phyloP scores from a whole-genome alignment of 2,888 invertebrate species.

The Lypha dubia region DNA sequence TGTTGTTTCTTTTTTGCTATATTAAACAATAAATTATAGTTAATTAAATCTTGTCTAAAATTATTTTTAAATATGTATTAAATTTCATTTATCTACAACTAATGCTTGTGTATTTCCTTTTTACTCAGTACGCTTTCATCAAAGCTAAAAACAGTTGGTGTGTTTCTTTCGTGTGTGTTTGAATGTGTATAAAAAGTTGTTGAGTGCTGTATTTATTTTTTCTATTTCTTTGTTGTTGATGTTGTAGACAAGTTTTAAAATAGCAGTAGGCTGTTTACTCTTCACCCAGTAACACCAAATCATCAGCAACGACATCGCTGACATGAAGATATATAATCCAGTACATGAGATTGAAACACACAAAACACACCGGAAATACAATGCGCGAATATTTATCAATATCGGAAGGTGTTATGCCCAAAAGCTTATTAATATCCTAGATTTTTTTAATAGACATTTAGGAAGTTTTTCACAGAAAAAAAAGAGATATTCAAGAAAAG shows the following conservation, averaged over 20 bases:
- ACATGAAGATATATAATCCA: slow-evolving; percentile 99
- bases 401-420: slow-evolving; percentile 97
- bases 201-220: slow-evolving; percentile 35
- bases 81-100: slow-evolving; percentile 72
- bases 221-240: slow-evolving; percentile 28
- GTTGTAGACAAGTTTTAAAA: slow-evolving; percentile 46
- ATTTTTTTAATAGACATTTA: slow-evolving; percentile 5
- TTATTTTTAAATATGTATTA: slow-evolving; percentile 67
- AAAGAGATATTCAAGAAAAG: background rate
- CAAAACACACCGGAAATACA: slow-evolving; percentile 98
- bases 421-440: slow-evolving; percentile 94
- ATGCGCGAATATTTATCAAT: slow-evolving; percentile 99
- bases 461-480: background rate
- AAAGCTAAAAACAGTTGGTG: slow-evolving; percentile 6
- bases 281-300: slow-evolving; percentile 91
- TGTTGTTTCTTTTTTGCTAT: slow-evolving; percentile 45
- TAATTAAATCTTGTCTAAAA: slow-evolving; percentile 61
- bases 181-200: slow-evolving; percentile 25
- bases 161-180: background rate
- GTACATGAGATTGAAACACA: slow-evolving; percentile 99
- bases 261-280: slow-evolving; percentile 85
- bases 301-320: slow-evolving; percentile 97
- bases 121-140: slow-evolving; percentile 29
- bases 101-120: slow-evolving; percentile 52
- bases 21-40: slow-evolving; percentile 64